These are phyloP conservation scores for Drosophila lacicola DNA, from an alignment of 2,888 invertebrate genomes.

Conservation along the genomic window DNA sequence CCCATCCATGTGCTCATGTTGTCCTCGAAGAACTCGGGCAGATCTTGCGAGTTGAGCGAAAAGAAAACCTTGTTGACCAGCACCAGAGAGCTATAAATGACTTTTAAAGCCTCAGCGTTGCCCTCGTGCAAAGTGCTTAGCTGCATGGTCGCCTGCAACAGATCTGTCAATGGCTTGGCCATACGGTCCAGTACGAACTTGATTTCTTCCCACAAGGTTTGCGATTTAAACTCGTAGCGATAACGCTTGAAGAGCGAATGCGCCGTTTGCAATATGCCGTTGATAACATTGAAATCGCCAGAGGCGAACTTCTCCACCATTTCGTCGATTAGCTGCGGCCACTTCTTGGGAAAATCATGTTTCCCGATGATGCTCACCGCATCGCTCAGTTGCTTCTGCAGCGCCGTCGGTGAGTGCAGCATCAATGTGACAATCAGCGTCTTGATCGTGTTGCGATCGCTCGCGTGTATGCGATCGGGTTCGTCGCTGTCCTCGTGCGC, in stretches of 20 bases:
- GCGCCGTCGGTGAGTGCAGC: conserved; percentile 94
- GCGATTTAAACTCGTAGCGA: conserved; percentile 97
- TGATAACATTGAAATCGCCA: conserved; percentile 97
- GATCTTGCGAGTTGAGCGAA: conserved; percentile 98
- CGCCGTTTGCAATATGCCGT: conserved; percentile 97
- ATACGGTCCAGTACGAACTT: conserved; percentile 97
- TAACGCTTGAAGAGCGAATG: conserved; percentile 98
- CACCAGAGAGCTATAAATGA: conserved; percentile 95
- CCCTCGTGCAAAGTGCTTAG: conserved; percentile 91
- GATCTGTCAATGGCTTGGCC: conserved; percentile 96
- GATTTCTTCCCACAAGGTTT: conserved; percentile 97
- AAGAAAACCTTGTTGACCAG: conserved; percentile 98
- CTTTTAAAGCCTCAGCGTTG: conserved; percentile 92
- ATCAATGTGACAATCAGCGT: conserved; percentile 95
- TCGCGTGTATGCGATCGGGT: conserved; percentile 91
- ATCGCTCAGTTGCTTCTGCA: conserved; percentile 97
- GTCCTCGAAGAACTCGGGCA: conserved; percentile 99
- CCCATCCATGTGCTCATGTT: conserved; percentile 98
- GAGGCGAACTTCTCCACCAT: conserved; percentile 96
- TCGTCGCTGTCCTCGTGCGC: conserved; percentile 89
- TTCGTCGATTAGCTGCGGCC: conserved; percentile 96
- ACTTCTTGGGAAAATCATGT: conserved; percentile 98
- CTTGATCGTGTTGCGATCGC: conserved; percentile 93
- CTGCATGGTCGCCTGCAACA: conserved; percentile 95
- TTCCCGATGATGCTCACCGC: conserved; percentile 98